Evolutionary conservation across 2,888 invertebrate genomes (phyloP), one percentile per base, ranked within the genome.

Genomic region (Eledona agricola): DNA sequence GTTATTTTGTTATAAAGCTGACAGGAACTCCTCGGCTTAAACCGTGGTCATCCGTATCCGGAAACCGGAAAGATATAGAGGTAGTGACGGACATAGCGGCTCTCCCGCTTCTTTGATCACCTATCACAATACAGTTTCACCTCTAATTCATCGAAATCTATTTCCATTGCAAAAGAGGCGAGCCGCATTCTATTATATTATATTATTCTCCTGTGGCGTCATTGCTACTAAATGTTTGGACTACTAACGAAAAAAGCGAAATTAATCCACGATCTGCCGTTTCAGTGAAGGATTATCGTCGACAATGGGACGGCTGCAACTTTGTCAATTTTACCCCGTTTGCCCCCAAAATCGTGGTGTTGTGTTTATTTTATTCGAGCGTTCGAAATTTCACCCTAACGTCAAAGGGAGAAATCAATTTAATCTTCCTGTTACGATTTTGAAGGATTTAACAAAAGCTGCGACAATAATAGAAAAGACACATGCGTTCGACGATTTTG

Each of bases 291-390:
- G 46, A 52, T 52, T 52, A 45, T 10, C 11, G 25, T 35, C 34
- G 31, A 55, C 47, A 52, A 52, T 53, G 29, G 52, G 12, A 38
- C 32, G 60, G 65, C 64, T 66, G 67, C 56, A 58, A 46, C 52
- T 58, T n/a, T 62, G 57, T 51, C 52, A 59, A 64, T 63, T 66
- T 66, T 66, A 68, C 68, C 66, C 66, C 68, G 66, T 66, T 67
- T 62, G 40, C 62, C 61, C 43, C 60, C 55, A 63, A 68, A 65
- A 58, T 58, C 55, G 51, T n/a, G n/a, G n/a, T n/a, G n/a, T n/a
- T n/a, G n/a, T 66, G 60, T 61, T 63, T 64, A 65, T 65, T 67
- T 66, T 64, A 61, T 66, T 65, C 63, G 66, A 65, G 64, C 64
- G 64, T 65, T 67, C 63, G 63, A 64, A 63, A 61, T 62, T 59